Evolutionary conservation across 2,888 invertebrate genomes (phyloP).

Genomic region (Ormia ochracea): DNA sequence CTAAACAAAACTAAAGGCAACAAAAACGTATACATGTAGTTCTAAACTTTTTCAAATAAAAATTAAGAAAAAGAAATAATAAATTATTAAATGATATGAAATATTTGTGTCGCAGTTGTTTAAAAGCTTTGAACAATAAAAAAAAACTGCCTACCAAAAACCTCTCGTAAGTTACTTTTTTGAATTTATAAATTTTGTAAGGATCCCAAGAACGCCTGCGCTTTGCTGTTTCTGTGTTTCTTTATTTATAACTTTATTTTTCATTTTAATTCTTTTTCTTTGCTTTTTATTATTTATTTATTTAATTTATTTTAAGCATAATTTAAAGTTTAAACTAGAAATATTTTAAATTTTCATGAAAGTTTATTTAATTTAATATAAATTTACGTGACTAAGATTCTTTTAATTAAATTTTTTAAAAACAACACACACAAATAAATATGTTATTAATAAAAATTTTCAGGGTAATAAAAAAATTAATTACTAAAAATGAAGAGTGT

Average conservation of each 20-base stretch:
- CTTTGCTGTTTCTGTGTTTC: slow-evolving; percentile 31
- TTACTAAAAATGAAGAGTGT: neutral
- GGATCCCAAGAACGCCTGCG: slow-evolving; percentile 54
- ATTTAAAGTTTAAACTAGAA: slow-evolving; percentile 48
- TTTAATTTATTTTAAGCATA: slow-evolving; percentile 59
- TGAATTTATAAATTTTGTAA: slow-evolving; percentile 21
- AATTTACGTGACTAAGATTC: slow-evolving; percentile 57
- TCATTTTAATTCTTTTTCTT: too few relatives aligned
- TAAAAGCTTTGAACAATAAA: slow-evolving; percentile 21
- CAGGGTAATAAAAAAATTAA: neutral
- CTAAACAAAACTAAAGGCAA: slow-evolving; percentile 34
- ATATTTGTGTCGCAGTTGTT: neutral
- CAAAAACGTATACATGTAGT: neutral
- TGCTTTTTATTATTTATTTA: slow-evolving; percentile 28
- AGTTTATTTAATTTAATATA: slow-evolving; percentile 52
- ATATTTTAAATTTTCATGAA: slow-evolving; percentile 27
- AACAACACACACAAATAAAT: slow-evolving; percentile 34
- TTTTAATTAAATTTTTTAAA: slow-evolving; percentile 19
- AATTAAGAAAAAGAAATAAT: neutral
- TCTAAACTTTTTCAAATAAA: neutral
- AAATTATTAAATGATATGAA: slow-evolving; percentile 6
- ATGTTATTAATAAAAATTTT: slow-evolving; percentile 1
- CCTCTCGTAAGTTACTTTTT: slow-evolving; percentile 11
- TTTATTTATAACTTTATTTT: slow-evolving; percentile 50
- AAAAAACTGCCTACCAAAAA: slow-evolving; percentile 18